Conservation (phyloP, 2,888 invertebrate genomes). For the Nysson spinosus region DNA sequence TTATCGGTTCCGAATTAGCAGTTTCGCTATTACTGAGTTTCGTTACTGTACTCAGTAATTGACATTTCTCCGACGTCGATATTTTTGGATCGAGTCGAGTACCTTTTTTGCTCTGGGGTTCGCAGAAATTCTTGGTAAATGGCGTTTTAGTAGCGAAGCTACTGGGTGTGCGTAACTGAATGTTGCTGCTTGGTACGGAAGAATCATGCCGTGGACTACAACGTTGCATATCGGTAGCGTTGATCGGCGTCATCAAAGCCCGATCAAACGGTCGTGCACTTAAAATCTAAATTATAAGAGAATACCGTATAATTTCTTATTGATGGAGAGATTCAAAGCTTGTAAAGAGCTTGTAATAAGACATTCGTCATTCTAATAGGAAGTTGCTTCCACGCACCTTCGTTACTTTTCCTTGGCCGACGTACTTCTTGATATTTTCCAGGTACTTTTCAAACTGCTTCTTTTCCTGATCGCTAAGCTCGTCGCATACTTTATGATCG, state of each 20-base stretch:
- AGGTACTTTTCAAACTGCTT: conserved; percentile 79
- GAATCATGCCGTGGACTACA: conserved; percentile 63
- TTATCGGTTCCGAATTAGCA: conserved; percentile 31
- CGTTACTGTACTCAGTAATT: background rate
- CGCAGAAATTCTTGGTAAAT: conserved; percentile 17
- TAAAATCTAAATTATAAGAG: conserved; percentile 57
- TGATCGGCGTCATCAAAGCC: conserved; percentile 66
- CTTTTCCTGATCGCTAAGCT: conserved; percentile 78
- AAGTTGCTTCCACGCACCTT: conserved; percentile 82
- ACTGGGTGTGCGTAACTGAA: conserved; percentile 73
- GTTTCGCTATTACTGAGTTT: conserved; percentile 1
- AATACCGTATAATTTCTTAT: too few relatives aligned
- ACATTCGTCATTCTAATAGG: too few relatives aligned
- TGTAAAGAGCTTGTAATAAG: too few relatives aligned
- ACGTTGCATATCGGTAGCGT: conserved; percentile 69
- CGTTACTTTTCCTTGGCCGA: conserved; percentile 86
- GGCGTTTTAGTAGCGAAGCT: conserved; percentile 68
- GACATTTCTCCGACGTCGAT: conserved; percentile 14
- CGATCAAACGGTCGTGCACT: conserved; percentile 67
- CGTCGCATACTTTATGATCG: conserved; percentile 82
- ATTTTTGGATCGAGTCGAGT: background rate
- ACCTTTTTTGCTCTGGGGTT: conserved; percentile 13
- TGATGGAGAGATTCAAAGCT: background rate
- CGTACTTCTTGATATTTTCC: conserved; percentile 83
- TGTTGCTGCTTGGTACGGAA: conserved; percentile 21